These are phyloP conservation scores for Hyperoodon ampullatus DNA, from an alignment of 2,113 vertebrate species.

Conservation along the genomic window DNA sequence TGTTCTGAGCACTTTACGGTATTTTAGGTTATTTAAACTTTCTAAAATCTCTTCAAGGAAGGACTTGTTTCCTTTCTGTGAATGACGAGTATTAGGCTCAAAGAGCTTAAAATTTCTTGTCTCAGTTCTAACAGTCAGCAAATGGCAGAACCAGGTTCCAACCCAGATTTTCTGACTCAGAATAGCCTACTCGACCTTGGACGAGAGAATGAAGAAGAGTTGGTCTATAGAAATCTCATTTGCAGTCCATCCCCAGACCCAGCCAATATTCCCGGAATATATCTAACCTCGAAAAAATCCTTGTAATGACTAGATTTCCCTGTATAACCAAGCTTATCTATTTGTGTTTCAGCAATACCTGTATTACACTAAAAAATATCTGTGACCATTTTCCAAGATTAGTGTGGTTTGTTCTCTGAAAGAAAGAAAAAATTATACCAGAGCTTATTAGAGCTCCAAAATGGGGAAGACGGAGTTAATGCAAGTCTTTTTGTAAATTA, in stretches of 20 bases:
- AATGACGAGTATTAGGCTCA: neutral
- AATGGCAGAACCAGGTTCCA: neutral
- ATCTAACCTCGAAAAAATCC: neutral
- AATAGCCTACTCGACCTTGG: neutral
- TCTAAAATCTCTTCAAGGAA: neutral
- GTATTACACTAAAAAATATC: neutral
- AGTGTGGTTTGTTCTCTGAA: neutral
- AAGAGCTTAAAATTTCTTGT: neutral
- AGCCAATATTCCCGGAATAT: neutral
- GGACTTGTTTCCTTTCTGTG: neutral
- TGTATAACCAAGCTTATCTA: neutral
- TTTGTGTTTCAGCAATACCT: neutral
- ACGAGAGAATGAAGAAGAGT: neutral
- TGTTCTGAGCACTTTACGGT: neutral
- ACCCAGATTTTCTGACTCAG: neutral
- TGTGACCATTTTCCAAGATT: neutral
- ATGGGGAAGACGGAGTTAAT: neutral
- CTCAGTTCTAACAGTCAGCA: neutral
- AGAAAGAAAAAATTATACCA: neutral
- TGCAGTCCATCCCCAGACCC: neutral
- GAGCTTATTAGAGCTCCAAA: neutral
- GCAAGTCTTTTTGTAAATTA: neutral
- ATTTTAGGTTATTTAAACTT: slow-evolving; percentile 51
- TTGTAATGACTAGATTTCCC: neutral
- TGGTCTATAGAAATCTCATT: neutral